Evolutionary conservation across 1,140 invertebrate genomes (phyloP).

Genomic region (Euglossa dilemma): DNA sequence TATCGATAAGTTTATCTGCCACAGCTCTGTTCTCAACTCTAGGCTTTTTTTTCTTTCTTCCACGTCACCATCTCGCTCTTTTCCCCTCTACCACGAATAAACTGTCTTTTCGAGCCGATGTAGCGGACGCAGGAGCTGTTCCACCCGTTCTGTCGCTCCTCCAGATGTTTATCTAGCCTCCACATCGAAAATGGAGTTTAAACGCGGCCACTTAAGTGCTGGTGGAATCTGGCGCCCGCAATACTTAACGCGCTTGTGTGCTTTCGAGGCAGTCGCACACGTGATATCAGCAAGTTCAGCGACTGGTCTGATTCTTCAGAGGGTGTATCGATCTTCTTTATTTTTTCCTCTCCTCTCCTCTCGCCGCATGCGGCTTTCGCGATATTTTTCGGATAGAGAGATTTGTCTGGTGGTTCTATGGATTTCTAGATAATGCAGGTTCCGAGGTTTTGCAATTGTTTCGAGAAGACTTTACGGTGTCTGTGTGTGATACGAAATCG

Average conservation of each 20-base stretch:
- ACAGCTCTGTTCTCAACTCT: not conserved
- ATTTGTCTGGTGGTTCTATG: too few relatives aligned
- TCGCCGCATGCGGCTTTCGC: too few relatives aligned
- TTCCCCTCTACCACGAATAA: not conserved
- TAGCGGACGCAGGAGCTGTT: not conserved
- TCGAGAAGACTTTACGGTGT: too few relatives aligned
- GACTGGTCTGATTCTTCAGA: not conserved
- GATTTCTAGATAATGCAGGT: too few relatives aligned
- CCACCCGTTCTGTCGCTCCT: not conserved
- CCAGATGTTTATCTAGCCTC: conserved; percentile 47
- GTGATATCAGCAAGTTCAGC: not conserved
- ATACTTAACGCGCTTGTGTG: not conserved
- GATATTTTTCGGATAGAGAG: too few relatives aligned
- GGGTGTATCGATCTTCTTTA: not conserved
- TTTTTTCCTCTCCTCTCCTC: not conserved
- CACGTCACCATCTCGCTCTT: not conserved
- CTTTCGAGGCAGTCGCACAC: not conserved
- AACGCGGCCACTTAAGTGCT: not conserved
- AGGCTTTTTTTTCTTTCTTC: not conserved
- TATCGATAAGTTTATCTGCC: too few relatives aligned
- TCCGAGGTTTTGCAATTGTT: too few relatives aligned
- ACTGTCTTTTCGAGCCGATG: conserved; percentile 17
- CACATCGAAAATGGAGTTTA: conserved; percentile 51
- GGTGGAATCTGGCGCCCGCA: not conserved
- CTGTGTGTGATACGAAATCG: too few relatives aligned